Percentiles rank a stretch among this genome's conserved stretches.
phyloP scores from a whole-genome alignment of 2,888 invertebrate genomes.

The Agriotes lineatus region DNA sequence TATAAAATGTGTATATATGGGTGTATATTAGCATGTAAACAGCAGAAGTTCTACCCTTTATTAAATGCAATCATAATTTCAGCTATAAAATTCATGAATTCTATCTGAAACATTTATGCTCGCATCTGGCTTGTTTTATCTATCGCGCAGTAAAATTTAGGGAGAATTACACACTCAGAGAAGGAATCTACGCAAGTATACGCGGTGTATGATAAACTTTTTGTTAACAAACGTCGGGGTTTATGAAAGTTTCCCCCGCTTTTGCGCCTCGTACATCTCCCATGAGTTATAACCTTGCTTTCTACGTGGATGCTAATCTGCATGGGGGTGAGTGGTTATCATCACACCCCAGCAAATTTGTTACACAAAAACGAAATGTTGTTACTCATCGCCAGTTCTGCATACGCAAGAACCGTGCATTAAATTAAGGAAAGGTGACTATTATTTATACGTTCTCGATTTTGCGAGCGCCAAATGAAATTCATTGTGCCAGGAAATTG shows the following conservation, averaged over 20 bases:
- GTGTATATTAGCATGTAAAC: no score
- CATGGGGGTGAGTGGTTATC: slow-evolving; percentile 29
- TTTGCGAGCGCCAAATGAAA: neutral
- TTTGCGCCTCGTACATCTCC: slow-evolving; percentile 8
- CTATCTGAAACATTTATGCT: no score
- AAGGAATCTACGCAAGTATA: neutral
- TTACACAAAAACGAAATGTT: slow-evolving; percentile 29
- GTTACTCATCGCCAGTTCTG: slow-evolving; percentile 24
- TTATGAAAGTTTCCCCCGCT: slow-evolving; percentile 19
- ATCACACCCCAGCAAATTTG: slow-evolving; percentile 31
- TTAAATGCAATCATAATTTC: no score
- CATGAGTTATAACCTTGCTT: slow-evolving; percentile 23
- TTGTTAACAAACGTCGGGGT: slow-evolving; percentile 9
- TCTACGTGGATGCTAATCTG: slow-evolving; percentile 28
- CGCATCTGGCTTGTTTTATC: no score
- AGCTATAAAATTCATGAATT: no score
- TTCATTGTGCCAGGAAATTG: no score
- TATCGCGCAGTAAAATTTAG: neutral
- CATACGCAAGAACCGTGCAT: slow-evolving; percentile 26
- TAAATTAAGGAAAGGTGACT: slow-evolving; percentile 24
- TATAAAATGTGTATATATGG: no score
- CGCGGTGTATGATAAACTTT: slow-evolving; percentile 13
- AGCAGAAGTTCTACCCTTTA: no score
- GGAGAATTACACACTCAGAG: neutral
- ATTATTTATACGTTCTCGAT: slow-evolving; percentile 31